Percentiles rank a stretch among this genome's conserved stretches.
These are phyloP conservation scores for Drosophila mercatorum DNA, from an alignment of 2,888 invertebrate genomes.

Conservation along the genomic window DNA sequence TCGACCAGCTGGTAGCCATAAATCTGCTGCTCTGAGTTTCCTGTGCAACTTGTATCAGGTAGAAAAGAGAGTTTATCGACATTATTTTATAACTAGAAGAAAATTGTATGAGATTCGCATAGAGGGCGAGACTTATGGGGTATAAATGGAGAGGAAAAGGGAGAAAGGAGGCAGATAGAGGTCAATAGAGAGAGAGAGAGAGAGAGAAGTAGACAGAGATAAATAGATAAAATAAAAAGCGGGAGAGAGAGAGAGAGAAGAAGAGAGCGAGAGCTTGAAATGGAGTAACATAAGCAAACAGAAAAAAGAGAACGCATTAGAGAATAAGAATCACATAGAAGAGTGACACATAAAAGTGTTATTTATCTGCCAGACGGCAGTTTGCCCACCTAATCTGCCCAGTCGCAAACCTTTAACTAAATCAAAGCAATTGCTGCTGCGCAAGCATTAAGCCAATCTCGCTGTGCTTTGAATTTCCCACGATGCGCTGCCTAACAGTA, in stretches of 20 bases:
- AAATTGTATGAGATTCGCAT: neutral
- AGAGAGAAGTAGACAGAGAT: no score
- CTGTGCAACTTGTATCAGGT: neutral
- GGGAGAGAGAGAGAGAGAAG: no score
- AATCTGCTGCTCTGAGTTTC: constrained; percentile 4
- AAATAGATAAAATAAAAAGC: no score
- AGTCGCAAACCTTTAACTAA: neutral
- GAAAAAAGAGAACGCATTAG: no score
- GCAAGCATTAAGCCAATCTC: neutral
- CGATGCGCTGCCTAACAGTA: constrained; percentile 63
- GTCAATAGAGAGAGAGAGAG: no score
- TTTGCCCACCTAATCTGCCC: neutral
- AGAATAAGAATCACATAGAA: neutral
- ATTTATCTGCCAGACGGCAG: neutral
- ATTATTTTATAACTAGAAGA: neutral
- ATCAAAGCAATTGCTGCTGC: constrained; percentile 2
- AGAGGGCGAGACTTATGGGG: neutral
- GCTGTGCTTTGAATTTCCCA: constrained; percentile 50
- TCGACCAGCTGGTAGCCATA: constrained; percentile 2
- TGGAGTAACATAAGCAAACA: no score
- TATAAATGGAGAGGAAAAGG: no score
- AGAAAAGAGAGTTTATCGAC: neutral
- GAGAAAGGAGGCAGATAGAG: no score
- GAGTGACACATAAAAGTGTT: neutral
- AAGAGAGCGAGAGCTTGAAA: neutral